Evolutionary conservation across 2,888 invertebrate species (phyloP), one percentile per base, ranked within the genome.

Genomic region (Melangyna quadrimaculata): DNA sequence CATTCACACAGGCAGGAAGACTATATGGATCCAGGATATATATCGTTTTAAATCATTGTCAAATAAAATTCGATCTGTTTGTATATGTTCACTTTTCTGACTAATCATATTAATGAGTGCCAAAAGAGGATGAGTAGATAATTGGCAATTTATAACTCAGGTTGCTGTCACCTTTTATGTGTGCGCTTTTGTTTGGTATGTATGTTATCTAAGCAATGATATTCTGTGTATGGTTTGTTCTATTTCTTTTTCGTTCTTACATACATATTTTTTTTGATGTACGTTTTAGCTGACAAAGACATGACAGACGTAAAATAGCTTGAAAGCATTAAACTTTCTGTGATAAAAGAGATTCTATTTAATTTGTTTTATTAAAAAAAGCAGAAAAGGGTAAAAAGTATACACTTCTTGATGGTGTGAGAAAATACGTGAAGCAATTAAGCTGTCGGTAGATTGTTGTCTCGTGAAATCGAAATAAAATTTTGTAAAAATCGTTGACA

Each of bases 41-140:
- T 65, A 67, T 78, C 73, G 59, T 55, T 27, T 32, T 37, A 74
- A 78, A 65, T 57, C 74, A 27, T 48, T 67, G 83, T 75, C 74
- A 75, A 84, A 79, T 71, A 71, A n/a, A n/a, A 84, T 80, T 80
- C 43, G 67, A 77, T 86, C 72, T 67, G 69, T 75, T 72, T 80
- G 63, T 77, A 63, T 19, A 24, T 72, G 59, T 75, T 57, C 72
- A 69, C 72, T 80, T n/a, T 51, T 80, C n/a, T 43, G 80, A 75
- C 63, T 84, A 84, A 79, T 79, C 79, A 80, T 80, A 77, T 80
- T 80, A 84, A 84, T 80, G 84, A 80, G 72, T 77, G 71, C 55
- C 75, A 70, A 71, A 75, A 59, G 22, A 53, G 79, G 59, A 75
- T 37, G 67, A 63, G 40, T 43, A 63, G 72, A 69, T 80, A 86